phyloP scores from a whole-genome alignment of 1,140 invertebrate genomes.

The Varroa destructor region DNA sequence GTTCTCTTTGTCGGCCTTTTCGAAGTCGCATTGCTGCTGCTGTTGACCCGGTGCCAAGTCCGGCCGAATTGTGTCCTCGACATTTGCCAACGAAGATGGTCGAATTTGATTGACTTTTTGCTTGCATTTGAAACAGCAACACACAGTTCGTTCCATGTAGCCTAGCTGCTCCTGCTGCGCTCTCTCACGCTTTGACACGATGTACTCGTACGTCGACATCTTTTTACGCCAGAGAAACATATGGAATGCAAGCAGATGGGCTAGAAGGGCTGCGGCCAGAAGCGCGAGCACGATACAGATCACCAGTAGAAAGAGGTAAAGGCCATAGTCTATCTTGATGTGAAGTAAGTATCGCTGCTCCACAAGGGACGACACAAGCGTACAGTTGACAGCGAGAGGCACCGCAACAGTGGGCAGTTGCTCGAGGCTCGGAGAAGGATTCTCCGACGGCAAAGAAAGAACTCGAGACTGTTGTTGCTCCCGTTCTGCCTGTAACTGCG shows the following conservation, averaged over 20 bases:
- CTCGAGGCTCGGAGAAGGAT: too few relatives aligned
- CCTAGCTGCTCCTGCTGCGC: conserved; percentile 20
- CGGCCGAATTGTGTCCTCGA: conserved; percentile 14
- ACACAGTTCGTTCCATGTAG: conserved; percentile 22
- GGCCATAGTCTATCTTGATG: neutral
- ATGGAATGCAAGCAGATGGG: conserved; percentile 50
- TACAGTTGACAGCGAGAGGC: neutral
- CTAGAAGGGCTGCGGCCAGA: neutral
- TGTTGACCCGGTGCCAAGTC: neutral
- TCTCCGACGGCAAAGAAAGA: too few relatives aligned
- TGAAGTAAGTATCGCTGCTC: conserved; percentile 5
- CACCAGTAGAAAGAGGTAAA: conserved; percentile 23
- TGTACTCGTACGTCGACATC: conserved; percentile 75
- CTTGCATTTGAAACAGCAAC: conserved; percentile 19
- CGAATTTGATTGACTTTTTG: conserved; percentile 22
- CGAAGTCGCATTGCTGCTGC: conserved; percentile 15
- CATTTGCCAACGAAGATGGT: conserved; percentile 10
- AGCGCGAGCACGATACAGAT: conserved; percentile 8
- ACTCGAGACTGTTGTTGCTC: too few relatives aligned
- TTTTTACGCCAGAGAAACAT: conserved; percentile 68
- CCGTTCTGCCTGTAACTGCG: conserved; percentile 31
- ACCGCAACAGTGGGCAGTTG: too few relatives aligned
- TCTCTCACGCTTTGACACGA: conserved; percentile 36
- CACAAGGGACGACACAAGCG: neutral
- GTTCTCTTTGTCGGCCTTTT: conserved; percentile 17